A percentile compares a stretch with the other conserved stretches of the same genome.
phyloP scores from a whole-genome alignment of 2,797 vertebrate genomes.

The Halcyon smyrnensis region DNA sequence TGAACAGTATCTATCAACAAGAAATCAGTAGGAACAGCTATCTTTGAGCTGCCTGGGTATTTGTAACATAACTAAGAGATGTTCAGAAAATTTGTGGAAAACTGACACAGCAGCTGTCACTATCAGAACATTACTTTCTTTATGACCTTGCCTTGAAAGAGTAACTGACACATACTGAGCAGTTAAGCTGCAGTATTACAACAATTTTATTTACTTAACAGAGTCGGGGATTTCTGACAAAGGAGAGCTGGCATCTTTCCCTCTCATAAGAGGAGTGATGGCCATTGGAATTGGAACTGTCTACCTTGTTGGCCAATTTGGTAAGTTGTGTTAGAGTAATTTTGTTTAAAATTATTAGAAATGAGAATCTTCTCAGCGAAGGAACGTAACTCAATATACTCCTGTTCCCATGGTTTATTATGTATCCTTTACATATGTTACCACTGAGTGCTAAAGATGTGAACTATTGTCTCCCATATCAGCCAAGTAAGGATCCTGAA shows the following conservation, averaged over 20 bases:
- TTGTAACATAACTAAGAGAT: constrained; percentile 7
- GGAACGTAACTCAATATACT: neutral
- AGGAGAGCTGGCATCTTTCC: neutral
- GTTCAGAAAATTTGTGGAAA: constrained; percentile 49
- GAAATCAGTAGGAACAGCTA: neutral
- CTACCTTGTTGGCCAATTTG: neutral
- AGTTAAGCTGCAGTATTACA: constrained; percentile 25
- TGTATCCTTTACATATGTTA: neutral
- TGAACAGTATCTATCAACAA: neutral
- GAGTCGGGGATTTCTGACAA: neutral
- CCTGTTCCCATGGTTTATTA: neutral
- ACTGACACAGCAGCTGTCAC: constrained; percentile 42
- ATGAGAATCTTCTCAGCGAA: neutral
- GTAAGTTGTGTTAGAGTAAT: neutral
- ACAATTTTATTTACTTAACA: neutral
- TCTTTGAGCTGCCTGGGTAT: constrained; percentile 3
- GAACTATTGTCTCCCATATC: neutral
- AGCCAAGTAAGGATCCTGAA: neutral
- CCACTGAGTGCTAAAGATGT: neutral
- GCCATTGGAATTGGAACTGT: neutral
- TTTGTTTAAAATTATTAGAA: neutral
- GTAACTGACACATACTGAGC: constrained; percentile 34
- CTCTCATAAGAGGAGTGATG: neutral
- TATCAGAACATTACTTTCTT: constrained; percentile 32
- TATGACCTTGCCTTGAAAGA: constrained; percentile 46